Percentiles rank a stretch among this genome's conserved stretches.
Evolutionary conservation across 1,140 invertebrate species (phyloP).

Genomic region (Drosophila burlai): DNA sequence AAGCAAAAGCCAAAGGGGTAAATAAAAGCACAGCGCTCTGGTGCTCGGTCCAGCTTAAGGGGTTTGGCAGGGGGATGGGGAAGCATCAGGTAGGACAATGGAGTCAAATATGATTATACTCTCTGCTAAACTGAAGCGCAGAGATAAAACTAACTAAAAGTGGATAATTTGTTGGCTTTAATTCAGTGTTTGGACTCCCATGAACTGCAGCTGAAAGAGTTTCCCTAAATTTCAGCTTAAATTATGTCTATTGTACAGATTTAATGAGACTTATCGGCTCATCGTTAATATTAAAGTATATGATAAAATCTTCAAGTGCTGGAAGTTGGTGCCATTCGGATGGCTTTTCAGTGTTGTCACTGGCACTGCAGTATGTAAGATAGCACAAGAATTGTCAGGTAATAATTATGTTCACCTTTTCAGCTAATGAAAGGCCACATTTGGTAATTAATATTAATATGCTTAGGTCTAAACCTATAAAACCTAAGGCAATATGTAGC

Average conservation of each 20-base stretch:
- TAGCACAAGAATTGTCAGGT: not conserved
- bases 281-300: not conserved
- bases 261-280: not conserved
- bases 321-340: not conserved
- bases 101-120: conserved; percentile 72
- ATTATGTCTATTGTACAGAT: not conserved
- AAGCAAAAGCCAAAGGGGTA: conserved; percentile 74
- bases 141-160: conserved; percentile 49
- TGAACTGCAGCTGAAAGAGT: conserved; percentile 7
- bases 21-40: conserved; percentile 70
- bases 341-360: not conserved
- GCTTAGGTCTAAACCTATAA: not conserved
- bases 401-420: not conserved
- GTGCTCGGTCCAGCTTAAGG: conserved; percentile 58
- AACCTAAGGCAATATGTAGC: not conserved
- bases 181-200: conserved; percentile 23
- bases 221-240: conserved; percentile 3
- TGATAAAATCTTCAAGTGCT: not conserved
- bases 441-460: not conserved
- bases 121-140: conserved; percentile 51
- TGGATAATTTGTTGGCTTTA: conserved; percentile 48
- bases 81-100: conserved; percentile 62
- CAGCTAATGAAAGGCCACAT: not conserved
- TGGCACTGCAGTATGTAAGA: not conserved
- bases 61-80: not conserved